Evolutionary conservation across 2,888 invertebrate species (phyloP), one percentile per base, ranked within the genome.

Genomic region (Cremastinae sp.): DNA sequence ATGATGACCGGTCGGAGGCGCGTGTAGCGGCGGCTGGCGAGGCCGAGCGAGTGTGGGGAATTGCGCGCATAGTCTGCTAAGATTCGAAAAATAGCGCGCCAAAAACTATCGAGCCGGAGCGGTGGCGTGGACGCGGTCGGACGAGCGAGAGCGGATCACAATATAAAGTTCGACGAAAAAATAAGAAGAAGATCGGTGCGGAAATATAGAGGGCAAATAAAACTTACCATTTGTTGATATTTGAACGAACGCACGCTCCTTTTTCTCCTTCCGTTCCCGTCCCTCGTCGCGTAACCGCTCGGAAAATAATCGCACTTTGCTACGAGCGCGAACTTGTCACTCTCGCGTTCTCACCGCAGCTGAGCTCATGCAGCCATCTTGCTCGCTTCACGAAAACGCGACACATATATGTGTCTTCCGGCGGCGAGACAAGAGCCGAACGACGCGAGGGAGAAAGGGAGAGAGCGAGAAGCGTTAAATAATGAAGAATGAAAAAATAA

Each of bases 321-420:
- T 78, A 78, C 16, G 83, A 81, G 64, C 74, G 81, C 69, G 86
- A 81, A 79, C 83, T 80, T 80, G 81, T 82, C 61, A 85, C 84
- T 64, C 78, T 82, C 74, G 86, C n/a, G n/a, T 83, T 84, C 82
- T 85, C 81, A 85, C 80, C 81, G 84, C 85, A 85, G 86, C 80
- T 86, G 86, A 85, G 81, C 81, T 83, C 84, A 84, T 85, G 79
- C 86, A 79, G 85, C 85, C 86, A 86, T 86, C 81, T 86, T 86
- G 84, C 64, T 49, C 74, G 54, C 38, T 36, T 56, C 34, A 47
- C 73, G 61, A 71, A 64, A 49, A 41, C 62, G 53, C 58, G 14
- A 47, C 4, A 47, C 16, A 18, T 4, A 12, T 9, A 16, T 43
- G 12, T 43, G 5, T 45, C 14, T 49, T 49, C 10, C 9, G 34